Percentiles rank a stretch among this genome's conserved stretches.
phyloP scores from a whole-genome alignment of 1,140 invertebrate species.

The Vanessa atalanta region DNA sequence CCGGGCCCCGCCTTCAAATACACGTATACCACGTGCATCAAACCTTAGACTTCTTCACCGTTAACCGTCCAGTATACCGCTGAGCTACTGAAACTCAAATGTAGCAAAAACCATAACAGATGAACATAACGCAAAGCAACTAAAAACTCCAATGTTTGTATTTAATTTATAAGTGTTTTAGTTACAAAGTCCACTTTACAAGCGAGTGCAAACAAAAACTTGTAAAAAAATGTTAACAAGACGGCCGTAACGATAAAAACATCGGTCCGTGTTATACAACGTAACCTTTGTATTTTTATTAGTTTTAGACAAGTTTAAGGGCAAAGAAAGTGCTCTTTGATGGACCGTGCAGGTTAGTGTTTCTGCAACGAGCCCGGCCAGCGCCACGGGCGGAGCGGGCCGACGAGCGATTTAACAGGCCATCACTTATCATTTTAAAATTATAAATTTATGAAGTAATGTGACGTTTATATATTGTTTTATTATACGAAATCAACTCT shows the following conservation, averaged over 20 bases:
- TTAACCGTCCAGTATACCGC: no score
- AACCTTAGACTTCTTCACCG: no score
- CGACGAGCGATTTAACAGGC: background rate
- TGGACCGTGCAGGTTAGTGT: slow-evolving; percentile 18
- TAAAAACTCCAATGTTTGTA: background rate
- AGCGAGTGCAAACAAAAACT: background rate
- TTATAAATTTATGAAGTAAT: no score
- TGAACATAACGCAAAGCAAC: no score
- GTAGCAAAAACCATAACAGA: no score
- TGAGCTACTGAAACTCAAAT: no score
- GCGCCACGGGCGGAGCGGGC: background rate
- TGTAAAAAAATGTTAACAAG: background rate
- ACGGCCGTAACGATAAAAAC: background rate
- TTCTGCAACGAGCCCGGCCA: background rate
- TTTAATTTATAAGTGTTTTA: background rate
- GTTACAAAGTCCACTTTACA: background rate
- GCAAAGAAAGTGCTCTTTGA: slow-evolving; percentile 22
- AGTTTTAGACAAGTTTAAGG: slow-evolving; percentile 23
- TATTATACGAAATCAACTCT: no score
- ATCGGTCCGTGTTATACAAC: background rate
- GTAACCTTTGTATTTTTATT: slow-evolving; percentile 21
- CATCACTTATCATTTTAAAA: no score
- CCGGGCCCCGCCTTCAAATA: no score
- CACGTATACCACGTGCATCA: no score
- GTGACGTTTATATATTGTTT: no score